Conservation (phyloP, 2,888 invertebrate genomes). For the Lochmaea crataegi region DNA sequence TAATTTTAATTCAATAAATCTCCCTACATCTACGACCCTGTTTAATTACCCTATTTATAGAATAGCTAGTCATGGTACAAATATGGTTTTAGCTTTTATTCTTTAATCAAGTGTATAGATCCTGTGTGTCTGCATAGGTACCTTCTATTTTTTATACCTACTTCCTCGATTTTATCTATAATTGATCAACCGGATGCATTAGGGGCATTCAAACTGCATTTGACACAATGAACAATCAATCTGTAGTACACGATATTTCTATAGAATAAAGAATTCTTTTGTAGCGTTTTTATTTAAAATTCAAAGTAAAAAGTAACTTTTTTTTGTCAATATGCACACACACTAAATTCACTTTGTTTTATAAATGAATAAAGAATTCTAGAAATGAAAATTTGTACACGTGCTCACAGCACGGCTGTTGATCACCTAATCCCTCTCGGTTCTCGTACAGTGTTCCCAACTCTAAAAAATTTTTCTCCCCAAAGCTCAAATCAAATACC, state of each 20-base stretch:
- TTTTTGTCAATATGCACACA: too few species aligned
- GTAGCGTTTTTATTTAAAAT: neutral
- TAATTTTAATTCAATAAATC: neutral
- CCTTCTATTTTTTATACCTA: conserved; percentile 4
- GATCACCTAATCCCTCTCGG: too few species aligned
- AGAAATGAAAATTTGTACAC: too few species aligned
- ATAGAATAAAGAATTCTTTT: neutral
- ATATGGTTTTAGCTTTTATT: conserved; percentile 20
- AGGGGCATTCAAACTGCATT: neutral
- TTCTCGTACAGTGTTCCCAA: too few species aligned
- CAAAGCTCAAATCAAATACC: too few species aligned
- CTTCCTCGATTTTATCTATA: conserved; percentile 7
- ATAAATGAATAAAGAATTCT: too few species aligned
- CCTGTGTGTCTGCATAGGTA: neutral
- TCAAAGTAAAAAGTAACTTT: too few species aligned
- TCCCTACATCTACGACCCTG: neutral
- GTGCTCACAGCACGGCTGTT: too few species aligned
- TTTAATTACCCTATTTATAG: conserved; percentile 12
- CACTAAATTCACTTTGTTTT: too few species aligned
- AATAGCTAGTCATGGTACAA: conserved; percentile 14
- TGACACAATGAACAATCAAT: neutral
- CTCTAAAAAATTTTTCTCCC: too few species aligned
- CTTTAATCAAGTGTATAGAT: conserved; percentile 14
- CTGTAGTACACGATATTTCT: neutral
- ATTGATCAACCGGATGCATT: conserved; percentile 10